A percentile compares a stretch with the other conserved stretches of the same genome.
Evolutionary conservation across 1,140 invertebrate genomes (phyloP).

Genomic region (Meloidogyne floridensis): DNA sequence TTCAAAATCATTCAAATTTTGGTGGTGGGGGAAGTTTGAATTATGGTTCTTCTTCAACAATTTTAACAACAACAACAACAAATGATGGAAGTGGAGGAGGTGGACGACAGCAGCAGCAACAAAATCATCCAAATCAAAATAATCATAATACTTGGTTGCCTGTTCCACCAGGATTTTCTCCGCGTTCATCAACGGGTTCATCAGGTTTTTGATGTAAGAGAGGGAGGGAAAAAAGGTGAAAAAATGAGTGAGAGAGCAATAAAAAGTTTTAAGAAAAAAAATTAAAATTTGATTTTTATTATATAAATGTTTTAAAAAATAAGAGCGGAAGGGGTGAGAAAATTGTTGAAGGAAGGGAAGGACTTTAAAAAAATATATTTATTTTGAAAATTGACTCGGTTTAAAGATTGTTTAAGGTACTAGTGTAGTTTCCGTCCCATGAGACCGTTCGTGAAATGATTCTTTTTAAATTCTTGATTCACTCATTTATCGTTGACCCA

Average conservation of each 20-base stretch:
- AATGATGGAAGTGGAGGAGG: not conserved
- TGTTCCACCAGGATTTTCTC: constrained; percentile 30
- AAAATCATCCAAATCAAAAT: not conserved
- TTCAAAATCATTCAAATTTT: not conserved
- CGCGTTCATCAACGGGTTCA: not conserved
- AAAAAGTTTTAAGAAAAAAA: too few species aligned
- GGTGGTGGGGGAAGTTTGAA: not conserved
- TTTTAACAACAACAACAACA: not conserved
- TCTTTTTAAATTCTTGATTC: too few species aligned
- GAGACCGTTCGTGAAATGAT: too few species aligned
- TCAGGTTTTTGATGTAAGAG: too few species aligned
- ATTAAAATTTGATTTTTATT: too few species aligned
- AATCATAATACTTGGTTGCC: constrained; percentile 17
- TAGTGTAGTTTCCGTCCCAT: too few species aligned
- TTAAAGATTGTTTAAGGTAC: not conserved
- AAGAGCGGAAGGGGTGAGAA: too few species aligned
- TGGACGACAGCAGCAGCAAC: not conserved
- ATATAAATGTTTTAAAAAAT: too few species aligned
- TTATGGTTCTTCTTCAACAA: not conserved
- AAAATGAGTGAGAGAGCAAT: not conserved
- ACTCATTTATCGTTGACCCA: too few species aligned
- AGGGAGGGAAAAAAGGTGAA: not conserved
- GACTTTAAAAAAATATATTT: too few species aligned
- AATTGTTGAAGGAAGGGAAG: too few species aligned
- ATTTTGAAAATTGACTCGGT: too few species aligned